Percentiles rank a stretch among this genome's conserved stretches.
These are phyloP conservation scores for Cheilosia grossa DNA, from an alignment of 2,888 invertebrate genomes.

Conservation along the genomic window DNA sequence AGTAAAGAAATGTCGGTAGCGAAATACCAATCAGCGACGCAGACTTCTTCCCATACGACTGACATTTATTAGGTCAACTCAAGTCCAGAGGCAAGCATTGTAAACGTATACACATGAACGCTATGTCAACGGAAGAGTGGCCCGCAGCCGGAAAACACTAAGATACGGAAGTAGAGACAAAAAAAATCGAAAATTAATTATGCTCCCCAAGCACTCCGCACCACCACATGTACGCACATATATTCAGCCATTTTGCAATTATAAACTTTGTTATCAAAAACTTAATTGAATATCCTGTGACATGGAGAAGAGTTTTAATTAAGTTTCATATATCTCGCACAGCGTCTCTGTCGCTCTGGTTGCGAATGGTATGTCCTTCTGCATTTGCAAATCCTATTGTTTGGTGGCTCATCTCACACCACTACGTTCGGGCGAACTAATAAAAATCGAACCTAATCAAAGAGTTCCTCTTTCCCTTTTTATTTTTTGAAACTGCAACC, in stretches of 20 bases:
- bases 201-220: neutral
- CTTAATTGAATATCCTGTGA: constrained; percentile 37
- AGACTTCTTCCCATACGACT: neutral
- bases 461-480: neutral
- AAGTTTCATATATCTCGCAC: constrained; percentile 27
- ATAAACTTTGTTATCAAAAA: constrained; percentile 22
- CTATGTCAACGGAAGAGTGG: neutral
- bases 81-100: neutral
- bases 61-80: neutral
- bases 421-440: constrained; percentile 6
- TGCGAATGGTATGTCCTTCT: constrained; percentile 14
- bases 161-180: neutral
- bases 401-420: constrained; percentile 16
- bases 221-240: neutral
- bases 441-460: constrained; percentile 2
- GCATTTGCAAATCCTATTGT: constrained; percentile 38
- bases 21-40: too few relatives aligned
- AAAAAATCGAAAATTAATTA: constrained; percentile 19
- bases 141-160: neutral
- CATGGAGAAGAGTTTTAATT: constrained; percentile 22
- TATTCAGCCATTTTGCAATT: constrained; percentile 16
- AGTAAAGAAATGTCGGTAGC: too few relatives aligned
- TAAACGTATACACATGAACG: neutral
- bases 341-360: neutral
- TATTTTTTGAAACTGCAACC: neutral